A percentile compares a stretch with the other conserved stretches of the same genome.
Conservation (phyloP, 2,888 invertebrate species). For the Leucophenga montana region DNA sequence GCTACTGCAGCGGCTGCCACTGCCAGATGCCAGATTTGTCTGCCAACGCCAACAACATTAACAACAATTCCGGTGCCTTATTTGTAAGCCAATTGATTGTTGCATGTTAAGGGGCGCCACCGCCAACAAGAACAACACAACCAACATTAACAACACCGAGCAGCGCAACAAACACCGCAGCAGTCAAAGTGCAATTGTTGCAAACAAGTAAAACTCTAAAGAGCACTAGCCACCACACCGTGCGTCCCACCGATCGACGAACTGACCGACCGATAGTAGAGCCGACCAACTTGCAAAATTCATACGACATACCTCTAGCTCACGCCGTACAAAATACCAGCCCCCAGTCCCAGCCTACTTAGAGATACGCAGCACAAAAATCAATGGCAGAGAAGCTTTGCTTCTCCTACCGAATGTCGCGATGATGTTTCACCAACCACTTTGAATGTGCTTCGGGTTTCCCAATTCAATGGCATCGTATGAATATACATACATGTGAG, state of each 20-base stretch:
- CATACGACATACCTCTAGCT: conserved; percentile 21
- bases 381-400: no score
- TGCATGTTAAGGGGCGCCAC: conserved; percentile 33
- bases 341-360: conserved; percentile 20
- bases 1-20: conserved; percentile 39
- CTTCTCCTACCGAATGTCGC: no score
- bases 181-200: conserved; percentile 24
- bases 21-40: conserved; percentile 28
- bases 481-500: no score
- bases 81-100: conserved; percentile 69
- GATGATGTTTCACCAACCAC: no score
- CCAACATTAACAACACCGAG: background rate
- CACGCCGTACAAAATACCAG: conserved; percentile 29
- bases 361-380: conserved; percentile 45
- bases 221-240: background rate
- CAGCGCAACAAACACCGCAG: background rate
- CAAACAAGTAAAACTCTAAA: conserved; percentile 24
- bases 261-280: background rate
- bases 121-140: conserved; percentile 28
- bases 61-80: conserved; percentile 61
- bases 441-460: no score
- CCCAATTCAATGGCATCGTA: no score
- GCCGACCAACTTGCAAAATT: background rate
- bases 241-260: background rate
- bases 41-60: conserved; percentile 17